phyloP scores from a whole-genome alignment of 2,888 invertebrate genomes.

The Netelia melanura region DNA sequence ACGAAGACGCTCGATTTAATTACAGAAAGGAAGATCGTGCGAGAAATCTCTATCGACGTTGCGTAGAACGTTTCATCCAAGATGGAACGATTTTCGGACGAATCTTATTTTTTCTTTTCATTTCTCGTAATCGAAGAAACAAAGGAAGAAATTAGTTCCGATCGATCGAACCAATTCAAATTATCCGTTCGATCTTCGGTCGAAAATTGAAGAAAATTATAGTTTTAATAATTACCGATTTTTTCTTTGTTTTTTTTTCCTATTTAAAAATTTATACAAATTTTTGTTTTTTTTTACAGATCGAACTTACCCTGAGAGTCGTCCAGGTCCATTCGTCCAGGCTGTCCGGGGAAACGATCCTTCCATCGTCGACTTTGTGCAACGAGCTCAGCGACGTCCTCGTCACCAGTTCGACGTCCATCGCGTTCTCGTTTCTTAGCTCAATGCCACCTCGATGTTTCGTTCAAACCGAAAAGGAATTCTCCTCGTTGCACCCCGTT shows the following conservation, averaged over 20 bases:
- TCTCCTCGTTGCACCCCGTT: background rate
- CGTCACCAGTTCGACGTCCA: constrained; percentile 83
- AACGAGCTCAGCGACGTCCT: constrained; percentile 86
- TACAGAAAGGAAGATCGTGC: constrained; percentile 31
- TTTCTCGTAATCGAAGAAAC: background rate
- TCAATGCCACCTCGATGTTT: background rate
- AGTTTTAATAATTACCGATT: background rate
- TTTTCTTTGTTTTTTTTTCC: background rate
- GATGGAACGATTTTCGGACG: too few relatives aligned
- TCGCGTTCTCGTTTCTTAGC: constrained; percentile 56
- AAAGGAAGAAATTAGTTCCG: background rate
- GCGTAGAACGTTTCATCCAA: background rate
- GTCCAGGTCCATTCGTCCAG: constrained; percentile 89
- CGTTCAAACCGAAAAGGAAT: background rate
- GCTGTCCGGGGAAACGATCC: constrained; percentile 86
- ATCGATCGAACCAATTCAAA: background rate
- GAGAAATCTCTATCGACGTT: constrained; percentile 19
- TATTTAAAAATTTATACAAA: too few relatives aligned
- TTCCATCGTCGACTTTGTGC: constrained; percentile 85
- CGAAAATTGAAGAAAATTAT: background rate
- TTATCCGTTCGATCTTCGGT: background rate
- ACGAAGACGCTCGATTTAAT: constrained; percentile 25
- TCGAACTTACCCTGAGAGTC: constrained; percentile 86
- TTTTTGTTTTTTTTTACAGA: too few relatives aligned
- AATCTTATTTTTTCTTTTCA: background rate